These are phyloP conservation scores for Phrynocephalus vlangalii DNA, from an alignment of 2,797 vertebrate genomes.

Conservation along the genomic window DNA sequence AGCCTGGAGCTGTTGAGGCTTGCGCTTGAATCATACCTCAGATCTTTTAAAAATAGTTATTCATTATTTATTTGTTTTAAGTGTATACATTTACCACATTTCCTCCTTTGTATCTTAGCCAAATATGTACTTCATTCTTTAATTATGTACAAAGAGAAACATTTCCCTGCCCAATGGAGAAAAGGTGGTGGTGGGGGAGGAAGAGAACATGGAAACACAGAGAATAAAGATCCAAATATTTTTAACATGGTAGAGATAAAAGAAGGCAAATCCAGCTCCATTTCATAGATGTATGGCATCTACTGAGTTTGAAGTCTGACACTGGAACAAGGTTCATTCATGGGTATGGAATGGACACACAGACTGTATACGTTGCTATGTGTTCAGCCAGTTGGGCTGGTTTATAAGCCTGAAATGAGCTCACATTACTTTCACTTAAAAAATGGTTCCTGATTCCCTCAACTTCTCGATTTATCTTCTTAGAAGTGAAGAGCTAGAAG, in stretches of 20 bases:
- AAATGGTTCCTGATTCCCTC: no score
- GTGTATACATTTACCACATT: background rate
- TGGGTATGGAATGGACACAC: no score
- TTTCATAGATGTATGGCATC: no score
- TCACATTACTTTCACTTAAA: no score
- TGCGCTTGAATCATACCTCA: conserved; percentile 28
- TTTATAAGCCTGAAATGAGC: no score
- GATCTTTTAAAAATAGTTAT: background rate
- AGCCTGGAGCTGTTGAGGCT: conserved; percentile 53
- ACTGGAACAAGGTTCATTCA: no score
- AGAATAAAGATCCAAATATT: background rate
- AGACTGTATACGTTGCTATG: no score
- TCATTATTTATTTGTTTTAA: background rate
- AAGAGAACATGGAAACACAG: background rate
- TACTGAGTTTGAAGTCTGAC: no score
- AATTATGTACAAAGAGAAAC: background rate
- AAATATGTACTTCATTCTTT: background rate
- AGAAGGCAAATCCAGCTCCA: background rate
- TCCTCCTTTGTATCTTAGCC: background rate
- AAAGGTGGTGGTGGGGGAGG: background rate
- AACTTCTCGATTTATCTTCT: no score
- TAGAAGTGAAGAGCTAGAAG: no score
- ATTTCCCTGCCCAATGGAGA: background rate
- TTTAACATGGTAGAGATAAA: background rate
- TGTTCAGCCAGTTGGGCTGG: no score